Evolutionary conservation across 2,113 vertebrate species (phyloP).

Genomic region (Grus americana): DNA sequence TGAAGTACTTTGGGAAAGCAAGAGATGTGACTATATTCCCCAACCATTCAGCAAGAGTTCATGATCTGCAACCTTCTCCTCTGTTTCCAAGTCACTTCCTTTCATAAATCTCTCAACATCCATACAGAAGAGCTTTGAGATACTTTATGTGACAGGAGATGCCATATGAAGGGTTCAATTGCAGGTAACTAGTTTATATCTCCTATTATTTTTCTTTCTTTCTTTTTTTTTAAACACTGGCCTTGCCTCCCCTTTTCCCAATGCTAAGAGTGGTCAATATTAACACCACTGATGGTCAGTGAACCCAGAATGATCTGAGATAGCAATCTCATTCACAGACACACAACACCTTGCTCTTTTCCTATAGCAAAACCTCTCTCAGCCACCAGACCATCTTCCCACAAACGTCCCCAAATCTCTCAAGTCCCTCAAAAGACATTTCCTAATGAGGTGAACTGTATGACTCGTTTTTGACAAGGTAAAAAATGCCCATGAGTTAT

Average conservation of each 20-base stretch:
- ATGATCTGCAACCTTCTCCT: background rate
- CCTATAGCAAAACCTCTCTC: background rate
- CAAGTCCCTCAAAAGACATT: background rate
- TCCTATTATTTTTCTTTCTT: background rate
- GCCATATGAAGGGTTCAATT: background rate
- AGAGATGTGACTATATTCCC: background rate
- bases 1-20: background rate
- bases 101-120: background rate
- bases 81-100: background rate
- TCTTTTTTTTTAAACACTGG: background rate
- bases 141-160: background rate
- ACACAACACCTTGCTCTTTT: background rate
- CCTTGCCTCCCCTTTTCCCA: background rate
- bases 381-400: background rate
- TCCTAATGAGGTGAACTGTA: background rate
- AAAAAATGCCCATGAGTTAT: background rate
- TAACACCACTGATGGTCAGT: background rate
- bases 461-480: background rate
- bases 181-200: background rate
- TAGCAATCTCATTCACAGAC: background rate
- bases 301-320: background rate
- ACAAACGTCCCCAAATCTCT: background rate
- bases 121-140: background rate
- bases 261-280: background rate
- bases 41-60: background rate